Evolutionary conservation across 2,888 invertebrate genomes (phyloP).

Genomic region (Ectobius pallidus): DNA sequence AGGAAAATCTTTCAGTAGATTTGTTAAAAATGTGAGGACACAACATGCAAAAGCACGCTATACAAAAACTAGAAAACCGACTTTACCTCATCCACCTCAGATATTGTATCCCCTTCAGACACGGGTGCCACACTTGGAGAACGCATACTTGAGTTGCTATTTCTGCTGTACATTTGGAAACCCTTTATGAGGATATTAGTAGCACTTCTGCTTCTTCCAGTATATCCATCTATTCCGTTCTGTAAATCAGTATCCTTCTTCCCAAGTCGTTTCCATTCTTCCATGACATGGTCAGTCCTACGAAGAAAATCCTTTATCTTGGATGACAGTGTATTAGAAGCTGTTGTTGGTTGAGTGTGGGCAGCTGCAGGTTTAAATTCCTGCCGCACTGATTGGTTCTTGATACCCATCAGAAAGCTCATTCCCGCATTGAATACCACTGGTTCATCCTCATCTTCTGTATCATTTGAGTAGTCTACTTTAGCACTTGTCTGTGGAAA

Average conservation of each 20-base stretch:
- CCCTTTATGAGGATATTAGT: constrained; percentile 85
- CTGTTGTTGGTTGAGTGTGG: constrained; percentile 75
- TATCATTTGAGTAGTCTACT: constrained; percentile 50
- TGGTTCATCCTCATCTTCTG: constrained; percentile 71
- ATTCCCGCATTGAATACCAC: constrained; percentile 83
- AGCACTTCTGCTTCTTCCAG: constrained; percentile 69
- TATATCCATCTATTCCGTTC: constrained; percentile 38
- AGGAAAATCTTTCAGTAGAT: no score
- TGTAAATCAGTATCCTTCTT: constrained; percentile 60
- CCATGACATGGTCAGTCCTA: constrained; percentile 86
- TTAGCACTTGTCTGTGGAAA: constrained; percentile 63
- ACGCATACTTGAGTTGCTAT: constrained; percentile 6
- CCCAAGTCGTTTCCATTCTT: constrained; percentile 80
- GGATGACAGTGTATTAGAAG: constrained; percentile 74
- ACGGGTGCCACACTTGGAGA: constrained; percentile 22
- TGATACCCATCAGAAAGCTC: constrained; percentile 72
- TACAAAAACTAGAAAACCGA: no score
- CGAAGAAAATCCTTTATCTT: constrained; percentile 82
- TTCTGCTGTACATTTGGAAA: constrained; percentile 59
- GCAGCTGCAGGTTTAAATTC: constrained; percentile 69
- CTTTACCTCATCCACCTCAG: constrained; percentile 45
- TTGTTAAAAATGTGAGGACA: no score
- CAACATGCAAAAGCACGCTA: no score
- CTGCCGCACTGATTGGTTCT: constrained; percentile 33
- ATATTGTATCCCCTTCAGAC: constrained; percentile 32